Percentiles rank a stretch among this genome's conserved stretches.
Evolutionary conservation across 1,140 invertebrate genomes (phyloP).

Genomic region (Temnothorax longispinosus): DNA sequence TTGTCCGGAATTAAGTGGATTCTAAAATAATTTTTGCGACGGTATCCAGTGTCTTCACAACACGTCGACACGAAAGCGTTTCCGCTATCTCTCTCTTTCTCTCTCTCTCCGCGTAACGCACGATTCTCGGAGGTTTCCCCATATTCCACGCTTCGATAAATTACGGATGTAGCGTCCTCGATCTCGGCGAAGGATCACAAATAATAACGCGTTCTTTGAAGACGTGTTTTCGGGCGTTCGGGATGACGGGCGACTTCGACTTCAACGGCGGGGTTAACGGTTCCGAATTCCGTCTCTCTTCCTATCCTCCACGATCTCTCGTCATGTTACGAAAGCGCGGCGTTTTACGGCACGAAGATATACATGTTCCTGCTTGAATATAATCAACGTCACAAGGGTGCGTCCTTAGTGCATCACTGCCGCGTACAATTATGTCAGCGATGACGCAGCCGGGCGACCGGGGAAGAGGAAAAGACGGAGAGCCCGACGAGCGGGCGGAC

Average conservation of each 20-base stretch:
- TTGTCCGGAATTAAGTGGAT: not conserved
- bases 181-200: slow-evolving; percentile 23
- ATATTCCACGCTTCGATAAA: slow-evolving; percentile 39
- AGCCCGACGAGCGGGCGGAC: not conserved
- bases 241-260: slow-evolving; percentile 29
- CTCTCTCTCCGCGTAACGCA: not conserved
- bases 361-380: slow-evolving; percentile 62
- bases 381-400: slow-evolving; percentile 68
- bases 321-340: slow-evolving; percentile 66
- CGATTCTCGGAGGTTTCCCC: not conserved
- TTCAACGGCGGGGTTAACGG: slow-evolving; percentile 37
- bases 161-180: slow-evolving; percentile 13
- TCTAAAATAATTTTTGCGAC: slow-evolving; percentile 37
- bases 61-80: not conserved
- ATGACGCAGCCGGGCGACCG: slow-evolving; percentile 59
- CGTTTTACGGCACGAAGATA: slow-evolving; percentile 51
- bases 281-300: slow-evolving; percentile 40
- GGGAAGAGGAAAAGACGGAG: slow-evolving; percentile 37
- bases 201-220: slow-evolving; percentile 42
- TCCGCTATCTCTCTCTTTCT: not conserved
- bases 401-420: slow-evolving; percentile 71
- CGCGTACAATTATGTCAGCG: slow-evolving; percentile 74
- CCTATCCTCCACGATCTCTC: slow-evolving; percentile 17
- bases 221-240: slow-evolving; percentile 1
- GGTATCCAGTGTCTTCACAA: not conserved